A percentile compares a stretch with the other conserved stretches of the same genome.
Conservation (phyloP, 2,888 invertebrate species). For the Drosophila meridionalis region DNA sequence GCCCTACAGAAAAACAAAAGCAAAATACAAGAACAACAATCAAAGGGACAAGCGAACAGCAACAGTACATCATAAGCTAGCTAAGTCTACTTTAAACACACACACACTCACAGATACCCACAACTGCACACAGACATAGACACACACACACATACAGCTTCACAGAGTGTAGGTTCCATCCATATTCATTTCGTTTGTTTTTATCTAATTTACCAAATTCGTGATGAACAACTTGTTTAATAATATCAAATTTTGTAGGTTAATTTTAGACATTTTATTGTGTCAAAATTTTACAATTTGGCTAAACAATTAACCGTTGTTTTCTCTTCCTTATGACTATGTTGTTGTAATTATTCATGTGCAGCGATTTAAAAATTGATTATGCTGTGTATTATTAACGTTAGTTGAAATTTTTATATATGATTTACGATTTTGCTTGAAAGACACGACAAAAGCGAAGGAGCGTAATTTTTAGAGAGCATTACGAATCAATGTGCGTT, state of each 20-base stretch:
- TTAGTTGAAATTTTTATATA: slow-evolving; percentile 32
- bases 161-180: slow-evolving; percentile 35
- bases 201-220: slow-evolving; percentile 3
- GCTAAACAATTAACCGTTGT: slow-evolving; percentile 22
- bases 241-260: slow-evolving; percentile 1
- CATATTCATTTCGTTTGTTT: slow-evolving; percentile 4
- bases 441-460: slow-evolving; percentile 9
- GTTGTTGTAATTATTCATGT: slow-evolving; percentile 8
- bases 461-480: neutral
- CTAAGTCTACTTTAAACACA: slow-evolving; percentile 36
- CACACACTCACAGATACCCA: slow-evolving; percentile 11
- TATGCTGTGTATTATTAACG: slow-evolving; percentile 67
- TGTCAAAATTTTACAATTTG: neutral
- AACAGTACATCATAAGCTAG: slow-evolving; percentile 38
- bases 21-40: slow-evolving; percentile 3
- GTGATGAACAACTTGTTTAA: neutral
- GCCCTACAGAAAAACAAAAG: slow-evolving; percentile 11
- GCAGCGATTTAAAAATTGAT: slow-evolving; percentile 20
- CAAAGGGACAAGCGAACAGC: slow-evolving; percentile 39
- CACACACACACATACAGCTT: slow-evolving; percentile 2
- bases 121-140: neutral
- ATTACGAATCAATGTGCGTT: slow-evolving; percentile 24
- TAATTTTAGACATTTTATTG: neutral
- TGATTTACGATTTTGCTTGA: slow-evolving; percentile 29
- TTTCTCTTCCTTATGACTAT: neutral